Evolutionary conservation across 2,797 vertebrate genomes (phyloP).

Genomic region (Loriculus beryllinus): DNA sequence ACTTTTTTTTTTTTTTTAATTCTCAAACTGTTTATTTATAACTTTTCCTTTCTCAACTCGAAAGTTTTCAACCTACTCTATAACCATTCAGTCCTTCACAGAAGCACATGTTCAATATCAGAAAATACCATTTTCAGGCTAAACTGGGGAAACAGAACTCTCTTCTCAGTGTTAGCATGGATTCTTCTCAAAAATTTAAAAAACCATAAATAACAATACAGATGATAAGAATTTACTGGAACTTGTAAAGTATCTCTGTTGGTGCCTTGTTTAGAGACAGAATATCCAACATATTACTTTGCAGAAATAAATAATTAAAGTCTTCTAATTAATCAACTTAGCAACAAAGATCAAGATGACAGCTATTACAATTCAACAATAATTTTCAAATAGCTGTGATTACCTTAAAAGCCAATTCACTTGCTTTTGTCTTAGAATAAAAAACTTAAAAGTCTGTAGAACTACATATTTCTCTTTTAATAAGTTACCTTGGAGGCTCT

Average conservation of each 20-base stretch:
- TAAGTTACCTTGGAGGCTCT: not conserved
- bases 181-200: not conserved
- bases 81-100: not conserved
- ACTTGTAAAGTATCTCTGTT: not conserved
- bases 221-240: not conserved
- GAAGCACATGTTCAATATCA: not conserved
- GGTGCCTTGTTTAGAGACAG: not conserved
- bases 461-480: not conserved
- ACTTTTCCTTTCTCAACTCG: not conserved
- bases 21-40: not conserved
- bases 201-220: not conserved
- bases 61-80: not conserved
- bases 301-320: not conserved
- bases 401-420: not conserved
- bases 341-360: not conserved
- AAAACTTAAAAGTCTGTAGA: not conserved
- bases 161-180: not conserved
- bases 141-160: not conserved
- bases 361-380: not conserved
- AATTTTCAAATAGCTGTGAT: not conserved
- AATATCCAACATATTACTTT: not conserved
- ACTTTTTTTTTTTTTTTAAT: not conserved
- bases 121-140: not conserved
- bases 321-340: not conserved
- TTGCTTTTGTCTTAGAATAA: not conserved